Base-by-base conservation (phyloP, 2,113 vertebrate genomes). In the Gymnarchus niloticus region DNA sequence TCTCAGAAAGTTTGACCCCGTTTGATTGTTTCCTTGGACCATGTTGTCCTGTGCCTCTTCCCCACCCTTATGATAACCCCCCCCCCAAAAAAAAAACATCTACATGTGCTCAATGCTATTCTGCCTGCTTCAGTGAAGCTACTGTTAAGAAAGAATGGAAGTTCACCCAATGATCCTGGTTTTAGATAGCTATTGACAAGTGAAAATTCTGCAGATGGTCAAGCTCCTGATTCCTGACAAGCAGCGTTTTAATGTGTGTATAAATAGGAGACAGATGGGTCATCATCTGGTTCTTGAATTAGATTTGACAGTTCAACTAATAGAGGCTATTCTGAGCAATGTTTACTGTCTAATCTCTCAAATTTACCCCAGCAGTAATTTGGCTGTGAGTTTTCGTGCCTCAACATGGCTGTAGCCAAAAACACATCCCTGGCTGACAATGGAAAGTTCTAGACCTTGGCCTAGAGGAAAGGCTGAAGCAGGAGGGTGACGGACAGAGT, bases 301-400 rank as follows among this genome's bases (percentile, higher is more conserved):
- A 69, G 51, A 52, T 52, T 52, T 6, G 51, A 52, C 5, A 6
- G 1, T 6, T 52, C 5, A 52, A 69, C 61, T 69, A 33, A 69
- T 14, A 69, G 28, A 65, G 12, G 61, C 17, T 65, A 65, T 37
- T 65, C n/a, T 37, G 61, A 69, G n/a, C 61, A 69, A 6, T 69
- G 61, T 37, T 56, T 56, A 10, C 14, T 37, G 52, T 37, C n/a
- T 37, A 10, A 12, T 1, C 28, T 37, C 17, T 25, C 81, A 81
- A 25, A 52, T 49, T 81, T 54, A 81, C 80, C n/a, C 25, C 14
- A 52, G 80, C 17, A 28, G 51, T 82, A n/a, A 82, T 54, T 82
- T 82, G 80, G n/a, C 80, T 54, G 51, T 82, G 54, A 82, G 49
- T 25, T 56, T 25, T 56, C 80, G 12, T n/a, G 48, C n/a, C 80